phyloP scores from a whole-genome alignment of 2,797 vertebrate species.

The Tarsius wallacei region DNA sequence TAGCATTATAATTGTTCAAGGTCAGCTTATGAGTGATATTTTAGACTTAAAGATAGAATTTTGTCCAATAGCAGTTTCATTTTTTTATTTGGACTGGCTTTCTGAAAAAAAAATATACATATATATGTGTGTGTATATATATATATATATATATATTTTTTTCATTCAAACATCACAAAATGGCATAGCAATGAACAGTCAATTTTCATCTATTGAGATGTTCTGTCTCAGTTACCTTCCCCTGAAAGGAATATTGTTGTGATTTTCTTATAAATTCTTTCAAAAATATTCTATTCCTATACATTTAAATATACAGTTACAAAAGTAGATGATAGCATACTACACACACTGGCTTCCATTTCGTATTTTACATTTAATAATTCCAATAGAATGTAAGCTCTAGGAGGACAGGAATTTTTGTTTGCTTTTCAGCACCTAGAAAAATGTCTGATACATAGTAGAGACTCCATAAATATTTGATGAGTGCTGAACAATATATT shows the following conservation, averaged over 20 bases:
- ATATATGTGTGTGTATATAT: background rate
- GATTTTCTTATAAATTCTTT: slow-evolving; percentile 38
- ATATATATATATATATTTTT: too few relatives aligned
- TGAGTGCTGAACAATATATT: background rate
- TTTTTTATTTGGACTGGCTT: slow-evolving; percentile 23
- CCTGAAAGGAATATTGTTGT: background rate
- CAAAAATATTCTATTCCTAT: slow-evolving; percentile 15
- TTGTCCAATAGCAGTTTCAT: background rate
- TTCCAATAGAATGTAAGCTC: background rate
- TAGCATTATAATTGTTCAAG: too few relatives aligned
- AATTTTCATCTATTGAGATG: background rate
- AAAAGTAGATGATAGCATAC: background rate
- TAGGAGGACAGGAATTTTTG: background rate
- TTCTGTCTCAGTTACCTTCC: background rate
- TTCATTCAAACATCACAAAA: background rate
- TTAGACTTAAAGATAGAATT: slow-evolving; percentile 27
- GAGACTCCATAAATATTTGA: background rate
- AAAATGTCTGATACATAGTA: background rate
- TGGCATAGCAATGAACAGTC: background rate
- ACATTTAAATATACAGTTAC: background rate
- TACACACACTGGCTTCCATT: background rate
- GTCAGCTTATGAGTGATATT: background rate
- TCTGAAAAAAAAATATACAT: background rate
- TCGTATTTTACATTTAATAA: slow-evolving; percentile 26
- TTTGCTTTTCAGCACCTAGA: background rate